Evolutionary conservation across 2,888 invertebrate species (phyloP).

Genomic region (Micoletzkya japonica): DNA sequence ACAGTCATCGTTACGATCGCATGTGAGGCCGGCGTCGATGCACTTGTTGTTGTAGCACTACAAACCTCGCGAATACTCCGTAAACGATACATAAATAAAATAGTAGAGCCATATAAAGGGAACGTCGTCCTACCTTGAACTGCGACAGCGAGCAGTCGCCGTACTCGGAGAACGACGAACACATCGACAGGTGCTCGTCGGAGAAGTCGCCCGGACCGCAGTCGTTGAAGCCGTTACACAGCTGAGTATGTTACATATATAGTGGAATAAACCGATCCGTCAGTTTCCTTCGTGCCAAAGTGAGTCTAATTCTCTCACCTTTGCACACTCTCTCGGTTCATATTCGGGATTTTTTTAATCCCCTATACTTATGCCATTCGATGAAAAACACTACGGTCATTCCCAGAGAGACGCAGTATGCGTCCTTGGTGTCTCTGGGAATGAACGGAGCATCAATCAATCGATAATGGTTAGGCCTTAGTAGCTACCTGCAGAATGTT

Average conservation of each 20-base stretch:
- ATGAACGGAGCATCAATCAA: not conserved
- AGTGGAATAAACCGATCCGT: too few relatives aligned
- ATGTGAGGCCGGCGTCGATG: slow-evolving; percentile 69
- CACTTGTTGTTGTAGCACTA: slow-evolving; percentile 70
- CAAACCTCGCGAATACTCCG: slow-evolving; percentile 17
- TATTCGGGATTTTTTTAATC: too few relatives aligned
- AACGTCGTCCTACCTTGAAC: slow-evolving; percentile 45
- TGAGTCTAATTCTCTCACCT: too few relatives aligned
- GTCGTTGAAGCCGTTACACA: slow-evolving; percentile 63
- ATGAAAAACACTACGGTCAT: too few relatives aligned
- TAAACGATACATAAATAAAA: not conserved
- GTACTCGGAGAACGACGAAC: slow-evolving; percentile 67
- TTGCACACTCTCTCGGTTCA: too few relatives aligned
- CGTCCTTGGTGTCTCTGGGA: too few relatives aligned
- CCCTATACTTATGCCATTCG: too few relatives aligned
- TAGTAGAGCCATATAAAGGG: not conserved
- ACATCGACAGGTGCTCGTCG: slow-evolving; percentile 69
- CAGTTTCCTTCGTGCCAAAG: too few relatives aligned
- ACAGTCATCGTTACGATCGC: slow-evolving; percentile 63
- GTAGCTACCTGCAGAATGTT: slow-evolving; percentile 57
- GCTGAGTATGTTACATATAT: slow-evolving; percentile 29
- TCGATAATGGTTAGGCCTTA: too few relatives aligned
- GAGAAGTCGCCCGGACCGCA: slow-evolving; percentile 61
- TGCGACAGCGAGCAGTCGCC: slow-evolving; percentile 60
- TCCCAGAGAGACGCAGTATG: too few relatives aligned